A percentile compares a stretch with the other conserved stretches of the same genome.
Conservation (phyloP, 2,113 vertebrate genomes). For the Hystrix brachyura region DNA sequence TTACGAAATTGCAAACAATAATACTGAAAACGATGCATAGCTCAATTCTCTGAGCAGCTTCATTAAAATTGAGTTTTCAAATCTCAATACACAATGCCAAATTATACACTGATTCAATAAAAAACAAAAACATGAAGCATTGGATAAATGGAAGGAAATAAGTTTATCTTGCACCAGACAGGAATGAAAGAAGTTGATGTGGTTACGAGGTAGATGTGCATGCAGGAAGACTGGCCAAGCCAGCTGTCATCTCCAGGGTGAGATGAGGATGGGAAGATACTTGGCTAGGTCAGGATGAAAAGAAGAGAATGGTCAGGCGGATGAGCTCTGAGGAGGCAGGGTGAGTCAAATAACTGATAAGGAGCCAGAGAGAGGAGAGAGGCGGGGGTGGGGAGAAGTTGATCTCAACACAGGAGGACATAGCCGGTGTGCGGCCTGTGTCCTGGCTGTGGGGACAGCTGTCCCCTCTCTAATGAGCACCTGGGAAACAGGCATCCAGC, state of each 20-base stretch:
- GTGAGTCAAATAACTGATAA: neutral
- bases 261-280: neutral
- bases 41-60: neutral
- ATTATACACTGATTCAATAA: neutral
- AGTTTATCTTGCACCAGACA: neutral
- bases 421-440: neutral
- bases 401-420: neutral
- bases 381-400: neutral
- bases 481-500: neutral
- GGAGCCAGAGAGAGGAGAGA: neutral
- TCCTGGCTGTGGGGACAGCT: conserved; percentile 48
- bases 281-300: neutral
- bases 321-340: neutral
- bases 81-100: neutral
- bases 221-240: neutral
- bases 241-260: accelerated
- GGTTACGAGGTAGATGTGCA: neutral
- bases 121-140: neutral
- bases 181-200: neutral
- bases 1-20: neutral
- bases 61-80: conserved; percentile 48
- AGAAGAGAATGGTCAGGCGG: neutral
- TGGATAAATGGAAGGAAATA: neutral
- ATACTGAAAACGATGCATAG: neutral
- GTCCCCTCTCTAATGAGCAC: conserved; percentile 2